These are phyloP conservation scores for Prionailurus viverrinus DNA, from an alignment of 2,113 vertebrate genomes.

Conservation along the genomic window DNA sequence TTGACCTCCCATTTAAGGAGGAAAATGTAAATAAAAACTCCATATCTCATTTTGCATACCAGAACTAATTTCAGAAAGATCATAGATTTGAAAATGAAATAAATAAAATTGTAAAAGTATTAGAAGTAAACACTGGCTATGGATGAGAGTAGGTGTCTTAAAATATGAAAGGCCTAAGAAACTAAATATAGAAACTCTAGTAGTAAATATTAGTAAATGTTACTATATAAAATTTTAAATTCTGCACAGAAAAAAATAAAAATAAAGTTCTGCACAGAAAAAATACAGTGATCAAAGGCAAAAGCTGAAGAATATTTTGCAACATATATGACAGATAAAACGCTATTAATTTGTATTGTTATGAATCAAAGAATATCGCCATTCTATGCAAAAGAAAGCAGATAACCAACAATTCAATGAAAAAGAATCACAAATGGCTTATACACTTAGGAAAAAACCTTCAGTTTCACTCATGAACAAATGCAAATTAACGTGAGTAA, in stretches of 20 bases:
- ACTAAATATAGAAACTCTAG: constrained; percentile 13
- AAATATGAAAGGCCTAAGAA: not conserved
- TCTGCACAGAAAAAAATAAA: not conserved
- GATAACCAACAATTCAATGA: not conserved
- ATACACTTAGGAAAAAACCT: not conserved
- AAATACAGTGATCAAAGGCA: not conserved
- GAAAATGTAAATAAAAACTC: not conserved
- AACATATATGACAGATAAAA: not conserved
- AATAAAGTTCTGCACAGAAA: too few species aligned
- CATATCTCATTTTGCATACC: not conserved
- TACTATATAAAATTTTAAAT: not conserved
- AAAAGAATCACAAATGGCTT: not conserved
- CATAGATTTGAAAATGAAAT: not conserved
- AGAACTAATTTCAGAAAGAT: not conserved
- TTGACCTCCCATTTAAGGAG: not conserved
- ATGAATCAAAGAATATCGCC: not conserved
- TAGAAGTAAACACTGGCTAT: not conserved
- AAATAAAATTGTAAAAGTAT: not conserved
- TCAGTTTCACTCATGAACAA: constrained; percentile 1
- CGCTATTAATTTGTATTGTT: not conserved
- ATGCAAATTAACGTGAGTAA: not conserved
- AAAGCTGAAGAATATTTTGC: constrained; percentile 7
- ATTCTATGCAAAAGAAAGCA: not conserved
- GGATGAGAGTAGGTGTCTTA: not conserved
- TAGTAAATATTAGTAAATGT: not conserved